A percentile compares a stretch with the other conserved stretches of the same genome.
phyloP scores from a whole-genome alignment of 2,888 invertebrate species.

The Carpatolechia fugitivella region DNA sequence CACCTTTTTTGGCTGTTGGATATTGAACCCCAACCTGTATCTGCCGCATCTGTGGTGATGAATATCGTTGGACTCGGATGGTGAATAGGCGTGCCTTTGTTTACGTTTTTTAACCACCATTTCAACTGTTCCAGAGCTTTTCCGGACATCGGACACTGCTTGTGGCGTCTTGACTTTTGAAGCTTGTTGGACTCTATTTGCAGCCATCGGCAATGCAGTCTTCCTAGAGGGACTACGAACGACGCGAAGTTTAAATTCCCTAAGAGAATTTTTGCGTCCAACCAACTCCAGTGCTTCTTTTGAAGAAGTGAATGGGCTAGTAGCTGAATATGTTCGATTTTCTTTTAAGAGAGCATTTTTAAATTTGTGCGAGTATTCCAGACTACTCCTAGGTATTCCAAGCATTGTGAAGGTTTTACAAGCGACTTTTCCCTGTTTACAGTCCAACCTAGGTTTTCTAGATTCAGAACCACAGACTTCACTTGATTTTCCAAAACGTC shows the following conservation, averaged over 20 bases:
- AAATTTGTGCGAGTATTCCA: constrained; percentile 20
- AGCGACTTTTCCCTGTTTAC: constrained; percentile 17
- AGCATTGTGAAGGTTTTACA: neutral
- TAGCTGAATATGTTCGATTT: neutral
- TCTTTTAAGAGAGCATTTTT: neutral
- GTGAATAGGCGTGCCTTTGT: constrained; percentile 8
- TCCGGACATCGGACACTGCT: neutral
- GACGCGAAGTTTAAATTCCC: constrained; percentile 21
- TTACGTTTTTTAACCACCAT: constrained; percentile 4
- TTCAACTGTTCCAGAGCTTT: neutral
- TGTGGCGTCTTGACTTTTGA: neutral
- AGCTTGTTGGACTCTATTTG: constrained; percentile 16
- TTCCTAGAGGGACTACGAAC: constrained; percentile 16
- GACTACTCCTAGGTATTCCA: constrained; percentile 20
- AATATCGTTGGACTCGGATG: constrained; percentile 11
- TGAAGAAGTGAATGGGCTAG: neutral
- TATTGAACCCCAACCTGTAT: constrained; percentile 18
- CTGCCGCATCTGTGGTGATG: constrained; percentile 13
- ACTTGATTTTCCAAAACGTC: neutral
- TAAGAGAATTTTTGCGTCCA: constrained; percentile 13
- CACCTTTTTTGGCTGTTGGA: constrained; percentile 9
- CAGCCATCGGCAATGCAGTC: constrained; percentile 14
- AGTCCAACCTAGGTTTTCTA: constrained; percentile 13
- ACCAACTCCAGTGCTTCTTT: constrained; percentile 10
- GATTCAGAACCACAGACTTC: neutral